A percentile compares a stretch with the other conserved stretches of the same genome.
These are phyloP conservation scores for Desmophyllum pertusum DNA, from an alignment of 92 coral and sea anemone species.

Conservation along the genomic window DNA sequence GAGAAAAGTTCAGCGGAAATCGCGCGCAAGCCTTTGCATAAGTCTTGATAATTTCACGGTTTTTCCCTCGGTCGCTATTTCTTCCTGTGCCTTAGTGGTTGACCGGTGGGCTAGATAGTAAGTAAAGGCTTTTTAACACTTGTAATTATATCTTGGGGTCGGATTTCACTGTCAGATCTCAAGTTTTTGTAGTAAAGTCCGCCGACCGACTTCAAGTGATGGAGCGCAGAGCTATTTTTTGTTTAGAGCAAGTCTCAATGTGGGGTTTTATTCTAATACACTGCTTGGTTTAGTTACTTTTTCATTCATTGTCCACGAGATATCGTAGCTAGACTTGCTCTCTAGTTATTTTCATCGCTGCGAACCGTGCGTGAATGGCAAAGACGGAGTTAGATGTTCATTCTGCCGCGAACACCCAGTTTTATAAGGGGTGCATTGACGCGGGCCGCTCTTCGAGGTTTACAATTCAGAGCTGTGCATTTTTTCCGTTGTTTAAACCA, in stretches of 20 bases:
- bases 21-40: not conserved
- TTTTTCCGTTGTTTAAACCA: conserved; percentile 24
- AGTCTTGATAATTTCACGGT: not conserved
- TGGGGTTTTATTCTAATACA: not conserved
- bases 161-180: conserved; percentile 50
- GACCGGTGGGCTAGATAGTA: conserved; percentile 29
- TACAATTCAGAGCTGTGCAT: not conserved
- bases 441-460: not conserved
- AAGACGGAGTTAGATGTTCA: not conserved
- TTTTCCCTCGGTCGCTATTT: not conserved
- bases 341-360: not conserved
- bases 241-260: not conserved
- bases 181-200: conserved; percentile 19
- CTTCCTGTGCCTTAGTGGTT: conserved; percentile 15
- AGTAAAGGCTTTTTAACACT: conserved; percentile 63
- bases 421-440: not conserved
- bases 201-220: conserved; percentile 19
- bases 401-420: not conserved
- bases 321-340: not conserved
- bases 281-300: not conserved
- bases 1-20: not conserved
- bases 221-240: conserved; percentile 5
- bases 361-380: not conserved
- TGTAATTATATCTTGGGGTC: conserved; percentile 63
- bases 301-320: conserved; percentile 47